phyloP scores from a whole-genome alignment of 37 sponge, comb jelly and placozoan species.

The Mnemiopsis leidyi region DNA sequence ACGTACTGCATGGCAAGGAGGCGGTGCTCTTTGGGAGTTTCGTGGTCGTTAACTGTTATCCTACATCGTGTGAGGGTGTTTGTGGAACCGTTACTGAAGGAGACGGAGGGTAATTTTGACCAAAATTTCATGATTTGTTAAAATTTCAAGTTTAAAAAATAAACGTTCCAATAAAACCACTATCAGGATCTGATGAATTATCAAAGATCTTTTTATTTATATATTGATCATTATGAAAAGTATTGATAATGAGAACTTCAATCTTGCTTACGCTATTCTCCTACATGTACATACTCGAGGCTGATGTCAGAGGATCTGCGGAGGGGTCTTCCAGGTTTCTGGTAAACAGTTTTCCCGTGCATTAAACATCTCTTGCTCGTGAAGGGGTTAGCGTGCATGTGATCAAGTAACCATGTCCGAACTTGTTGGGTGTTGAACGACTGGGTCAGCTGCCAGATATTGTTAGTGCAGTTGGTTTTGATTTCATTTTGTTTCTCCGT shows the following conservation, averaged over 20 bases:
- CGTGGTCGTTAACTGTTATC: slow-evolving; percentile 52
- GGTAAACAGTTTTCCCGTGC: slow-evolving; percentile 47
- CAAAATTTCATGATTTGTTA: too few relatives aligned
- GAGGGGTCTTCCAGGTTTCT: not conserved
- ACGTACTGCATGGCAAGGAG: slow-evolving; percentile 63
- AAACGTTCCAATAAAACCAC: too few relatives aligned
- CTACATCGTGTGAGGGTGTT: slow-evolving; percentile 54
- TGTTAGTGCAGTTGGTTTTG: too few relatives aligned
- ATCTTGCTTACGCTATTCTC: too few relatives aligned
- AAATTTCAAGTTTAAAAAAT: too few relatives aligned
- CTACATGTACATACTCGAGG: slow-evolving; percentile 28
- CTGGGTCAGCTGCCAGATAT: slow-evolving; percentile 13
- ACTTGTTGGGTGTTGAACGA: slow-evolving; percentile 50
- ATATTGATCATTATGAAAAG: too few relatives aligned
- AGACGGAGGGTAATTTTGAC: too few relatives aligned
- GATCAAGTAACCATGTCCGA: slow-evolving; percentile 45
- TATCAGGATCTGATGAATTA: not conserved
- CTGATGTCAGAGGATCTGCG: not conserved
- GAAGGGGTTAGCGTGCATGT: slow-evolving; percentile 63
- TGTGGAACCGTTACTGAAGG: not conserved
- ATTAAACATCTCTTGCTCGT: slow-evolving; percentile 56
- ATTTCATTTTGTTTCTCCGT: too few relatives aligned
- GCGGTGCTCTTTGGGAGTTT: slow-evolving; percentile 41
- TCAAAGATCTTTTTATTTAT: too few relatives aligned
- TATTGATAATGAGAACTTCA: too few relatives aligned